These are phyloP conservation scores for Pristionchus entomophagus DNA, from an alignment of 2,888 invertebrate genomes.

Conservation along the genomic window DNA sequence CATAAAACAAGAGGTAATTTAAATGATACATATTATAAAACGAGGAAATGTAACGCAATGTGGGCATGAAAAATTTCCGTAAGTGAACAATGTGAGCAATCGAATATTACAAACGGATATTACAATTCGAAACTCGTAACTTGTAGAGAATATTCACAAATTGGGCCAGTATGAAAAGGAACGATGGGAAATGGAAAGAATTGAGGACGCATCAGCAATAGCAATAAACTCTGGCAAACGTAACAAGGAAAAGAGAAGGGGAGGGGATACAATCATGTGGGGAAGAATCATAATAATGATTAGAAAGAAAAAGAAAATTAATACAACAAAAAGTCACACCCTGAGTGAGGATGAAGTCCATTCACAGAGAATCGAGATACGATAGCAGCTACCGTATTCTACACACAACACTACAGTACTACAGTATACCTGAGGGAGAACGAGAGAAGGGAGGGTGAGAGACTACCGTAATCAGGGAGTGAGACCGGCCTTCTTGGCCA, in stretches of 20 bases:
- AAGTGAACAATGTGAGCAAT: not conserved
- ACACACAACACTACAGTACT: slow-evolving; percentile 5
- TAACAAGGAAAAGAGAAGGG: not conserved
- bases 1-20: not conserved
- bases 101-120: not conserved
- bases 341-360: slow-evolving; percentile 19
- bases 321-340: not conserved
- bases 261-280: not conserved
- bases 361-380: slow-evolving; percentile 19
- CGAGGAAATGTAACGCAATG: not conserved
- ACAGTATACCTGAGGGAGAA: not conserved
- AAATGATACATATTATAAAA: slow-evolving; percentile 19
- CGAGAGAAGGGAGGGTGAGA: not conserved
- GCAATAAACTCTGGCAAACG: slow-evolving; percentile 11
- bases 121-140: slow-evolving; percentile 27
- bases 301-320: not conserved
- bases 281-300: not conserved
- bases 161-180: not conserved
- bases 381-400: slow-evolving; percentile 23
- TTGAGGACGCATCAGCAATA: not conserved
- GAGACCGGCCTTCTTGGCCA: slow-evolving; percentile 76
- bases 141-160: slow-evolving; percentile 32
- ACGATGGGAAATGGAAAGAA: not conserved
- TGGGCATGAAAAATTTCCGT: not conserved
- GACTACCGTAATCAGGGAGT: slow-evolving; percentile 32